These are phyloP conservation scores for Pseudopodoces humilis DNA, from an alignment of 2,113 vertebrate genomes.

Conservation along the genomic window DNA sequence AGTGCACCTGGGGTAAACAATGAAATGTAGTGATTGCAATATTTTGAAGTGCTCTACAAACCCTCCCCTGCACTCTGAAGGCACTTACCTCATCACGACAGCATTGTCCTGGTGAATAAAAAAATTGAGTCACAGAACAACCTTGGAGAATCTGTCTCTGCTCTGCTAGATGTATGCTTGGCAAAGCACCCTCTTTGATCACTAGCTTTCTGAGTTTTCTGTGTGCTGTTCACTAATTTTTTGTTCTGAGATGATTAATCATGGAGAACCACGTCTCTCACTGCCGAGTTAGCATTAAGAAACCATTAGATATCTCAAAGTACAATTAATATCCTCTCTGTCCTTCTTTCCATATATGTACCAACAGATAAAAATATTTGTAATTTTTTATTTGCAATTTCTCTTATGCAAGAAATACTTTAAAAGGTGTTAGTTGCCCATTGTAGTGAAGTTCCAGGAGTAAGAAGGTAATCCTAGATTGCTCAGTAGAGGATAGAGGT, in stretches of 20 bases:
- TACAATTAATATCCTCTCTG: background rate
- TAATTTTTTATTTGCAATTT: background rate
- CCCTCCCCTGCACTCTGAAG: background rate
- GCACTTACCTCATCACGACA: fast-evolving
- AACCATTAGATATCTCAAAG: background rate
- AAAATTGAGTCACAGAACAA: background rate
- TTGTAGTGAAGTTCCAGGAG: background rate
- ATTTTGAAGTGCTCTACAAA: background rate
- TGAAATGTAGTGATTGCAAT: background rate
- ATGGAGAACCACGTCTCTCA: background rate
- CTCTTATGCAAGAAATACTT: background rate
- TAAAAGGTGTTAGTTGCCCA: background rate
- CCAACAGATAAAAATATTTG: background rate
- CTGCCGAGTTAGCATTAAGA: background rate
- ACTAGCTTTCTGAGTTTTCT: background rate
- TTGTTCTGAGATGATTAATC: background rate
- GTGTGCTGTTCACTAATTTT: background rate
- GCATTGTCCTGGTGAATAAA: background rate
- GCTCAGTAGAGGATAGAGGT: background rate
- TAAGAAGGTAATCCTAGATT: background rate
- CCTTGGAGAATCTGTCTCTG: background rate
- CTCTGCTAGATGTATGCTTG: background rate
- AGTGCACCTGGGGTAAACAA: background rate
- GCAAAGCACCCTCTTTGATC: background rate
- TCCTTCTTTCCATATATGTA: background rate